These are phyloP conservation scores for Xyrichtys novacula DNA, from an alignment of 2,797 vertebrate genomes.

Conservation along the genomic window DNA sequence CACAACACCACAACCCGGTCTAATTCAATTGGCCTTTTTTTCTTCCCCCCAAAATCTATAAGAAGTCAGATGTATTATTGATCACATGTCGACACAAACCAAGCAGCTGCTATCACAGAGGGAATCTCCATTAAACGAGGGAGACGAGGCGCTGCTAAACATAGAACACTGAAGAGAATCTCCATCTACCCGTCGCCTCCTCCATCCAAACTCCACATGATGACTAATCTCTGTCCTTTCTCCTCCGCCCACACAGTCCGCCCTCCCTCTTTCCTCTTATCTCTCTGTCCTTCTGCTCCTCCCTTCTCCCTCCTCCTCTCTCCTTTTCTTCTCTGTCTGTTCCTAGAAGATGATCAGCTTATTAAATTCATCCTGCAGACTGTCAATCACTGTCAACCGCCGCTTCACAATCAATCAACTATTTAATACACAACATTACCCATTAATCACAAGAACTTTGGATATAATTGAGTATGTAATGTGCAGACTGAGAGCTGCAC, in stretches of 20 bases:
- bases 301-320: background rate
- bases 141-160: constrained; percentile 26
- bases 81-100: constrained; percentile 18
- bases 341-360: constrained; percentile 4
- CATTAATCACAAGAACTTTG: background rate
- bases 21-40: too few species aligned
- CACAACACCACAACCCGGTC: background rate
- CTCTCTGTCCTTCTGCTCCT: background rate
- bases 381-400: constrained; percentile 4
- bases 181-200: background rate
- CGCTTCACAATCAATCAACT: background rate
- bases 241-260: constrained; percentile 36
- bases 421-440: background rate
- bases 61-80: constrained; percentile 19
- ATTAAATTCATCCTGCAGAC: background rate
- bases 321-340: background rate
- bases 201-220: constrained; percentile 35
- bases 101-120: constrained; percentile 18
- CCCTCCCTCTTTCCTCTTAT: background rate
- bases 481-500: constrained; percentile 9
- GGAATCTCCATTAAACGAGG: constrained; percentile 41
- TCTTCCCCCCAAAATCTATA: constrained; percentile 13
- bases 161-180: constrained; percentile 18
- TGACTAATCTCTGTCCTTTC: constrained; percentile 58
- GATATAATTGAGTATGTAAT: constrained; percentile 9